Percentiles rank a stretch among this genome's conserved stretches.
These are phyloP conservation scores for Dryomyza anilis DNA, from an alignment of 2,888 invertebrate genomes.

Conservation along the genomic window DNA sequence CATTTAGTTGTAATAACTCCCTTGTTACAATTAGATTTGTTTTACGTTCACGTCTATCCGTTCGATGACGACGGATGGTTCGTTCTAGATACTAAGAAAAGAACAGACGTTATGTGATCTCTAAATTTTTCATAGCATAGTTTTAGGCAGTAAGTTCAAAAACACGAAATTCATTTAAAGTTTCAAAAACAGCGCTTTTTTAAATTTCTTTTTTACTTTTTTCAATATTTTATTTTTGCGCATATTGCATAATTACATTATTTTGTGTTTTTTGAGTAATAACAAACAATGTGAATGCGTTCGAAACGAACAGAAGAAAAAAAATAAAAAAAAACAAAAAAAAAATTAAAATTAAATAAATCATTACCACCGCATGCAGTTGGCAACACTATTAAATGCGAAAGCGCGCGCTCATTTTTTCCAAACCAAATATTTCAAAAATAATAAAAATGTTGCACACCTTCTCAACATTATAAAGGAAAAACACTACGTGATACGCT, in stretches of 20 bases:
- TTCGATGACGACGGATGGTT: too few species aligned
- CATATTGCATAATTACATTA: neutral
- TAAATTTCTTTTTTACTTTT: neutral
- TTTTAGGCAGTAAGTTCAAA: conserved; percentile 24
- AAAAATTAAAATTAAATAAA: conserved; percentile 28
- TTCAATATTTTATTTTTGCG: neutral
- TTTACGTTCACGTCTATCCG: too few species aligned
- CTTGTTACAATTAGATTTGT: conserved; percentile 10
- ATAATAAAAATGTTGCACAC: too few species aligned
- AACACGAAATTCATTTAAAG: neutral
- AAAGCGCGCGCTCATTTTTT: neutral
- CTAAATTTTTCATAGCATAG: conserved; percentile 35
- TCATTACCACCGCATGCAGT: neutral
- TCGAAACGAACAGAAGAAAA: conserved; percentile 35
- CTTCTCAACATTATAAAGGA: too few species aligned
- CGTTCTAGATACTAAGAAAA: neutral
- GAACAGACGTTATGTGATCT: conserved; percentile 41
- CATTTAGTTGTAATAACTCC: neutral
- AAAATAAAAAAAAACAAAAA: conserved; percentile 38
- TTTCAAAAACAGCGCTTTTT: conserved; percentile 3
- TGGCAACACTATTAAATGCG: conserved; percentile 20
- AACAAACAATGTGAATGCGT: conserved; percentile 36
- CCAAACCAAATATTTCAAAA: conserved; percentile 17
- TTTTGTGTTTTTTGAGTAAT: neutral
- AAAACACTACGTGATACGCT: neutral